Evolutionary conservation across 1,140 invertebrate genomes (phyloP).

Genomic region (Telenomus remus): DNA sequence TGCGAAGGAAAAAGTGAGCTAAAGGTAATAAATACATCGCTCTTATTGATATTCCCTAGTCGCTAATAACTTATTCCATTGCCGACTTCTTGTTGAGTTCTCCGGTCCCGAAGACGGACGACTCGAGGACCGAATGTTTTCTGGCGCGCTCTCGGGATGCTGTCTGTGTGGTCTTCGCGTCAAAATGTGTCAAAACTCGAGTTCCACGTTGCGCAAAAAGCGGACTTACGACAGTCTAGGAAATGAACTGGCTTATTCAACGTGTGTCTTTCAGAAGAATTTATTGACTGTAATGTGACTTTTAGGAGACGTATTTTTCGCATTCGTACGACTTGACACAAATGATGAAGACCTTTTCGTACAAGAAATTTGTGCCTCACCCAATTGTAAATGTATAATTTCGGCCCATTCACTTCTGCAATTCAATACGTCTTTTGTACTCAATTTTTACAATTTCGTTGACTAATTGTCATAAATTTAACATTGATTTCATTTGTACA

Average conservation of each 20-base stretch:
- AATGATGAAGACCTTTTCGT: conserved; percentile 40
- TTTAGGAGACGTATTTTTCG: conserved; percentile 26
- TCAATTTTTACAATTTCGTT: too few species aligned
- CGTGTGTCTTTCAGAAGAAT: conserved; percentile 29
- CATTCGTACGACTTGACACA: conserved; percentile 10
- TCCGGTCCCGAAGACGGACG: conserved; percentile 46
- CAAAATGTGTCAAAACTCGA: conserved; percentile 75
- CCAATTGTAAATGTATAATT: background rate
- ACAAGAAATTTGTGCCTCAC: conserved; percentile 27
- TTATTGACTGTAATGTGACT: conserved; percentile 44
- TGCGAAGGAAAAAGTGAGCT: conserved; percentile 40
- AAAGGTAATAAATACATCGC: conserved; percentile 67
- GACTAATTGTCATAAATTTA: too few species aligned
- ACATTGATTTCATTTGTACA: too few species aligned
- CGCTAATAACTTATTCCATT: conserved; percentile 69
- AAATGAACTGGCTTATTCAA: conserved; percentile 65
- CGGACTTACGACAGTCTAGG: conserved; percentile 62
- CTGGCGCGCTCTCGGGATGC: conserved; percentile 61
- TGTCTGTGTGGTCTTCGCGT: conserved; percentile 72
- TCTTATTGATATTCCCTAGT: conserved; percentile 62
- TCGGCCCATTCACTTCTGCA: background rate
- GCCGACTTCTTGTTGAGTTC: conserved; percentile 58
- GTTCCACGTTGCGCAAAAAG: conserved; percentile 66
- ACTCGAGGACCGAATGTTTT: conserved; percentile 64
- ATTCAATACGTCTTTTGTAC: too few species aligned